These are phyloP conservation scores for Zaprionus davidi DNA, from an alignment of 1,140 invertebrate species.

Conservation along the genomic window DNA sequence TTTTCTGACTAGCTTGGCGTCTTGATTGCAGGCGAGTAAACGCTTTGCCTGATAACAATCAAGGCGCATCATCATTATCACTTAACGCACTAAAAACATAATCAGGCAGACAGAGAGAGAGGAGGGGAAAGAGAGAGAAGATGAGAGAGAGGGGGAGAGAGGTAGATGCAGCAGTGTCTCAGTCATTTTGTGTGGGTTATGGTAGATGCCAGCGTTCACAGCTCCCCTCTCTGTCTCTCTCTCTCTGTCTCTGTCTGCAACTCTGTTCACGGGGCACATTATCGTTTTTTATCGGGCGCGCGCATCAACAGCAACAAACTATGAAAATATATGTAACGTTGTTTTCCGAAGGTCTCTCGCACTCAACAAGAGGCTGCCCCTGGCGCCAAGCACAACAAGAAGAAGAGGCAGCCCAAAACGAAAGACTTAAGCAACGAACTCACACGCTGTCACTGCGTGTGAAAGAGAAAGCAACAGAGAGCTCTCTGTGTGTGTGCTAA, in stretches of 20 bases:
- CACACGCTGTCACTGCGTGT: constrained; percentile 56
- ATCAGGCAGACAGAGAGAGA: constrained; percentile 47
- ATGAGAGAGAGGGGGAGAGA: not conserved
- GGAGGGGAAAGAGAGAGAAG: not conserved
- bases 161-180: not conserved
- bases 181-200: constrained; percentile 42
- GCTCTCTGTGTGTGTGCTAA: constrained; percentile 10
- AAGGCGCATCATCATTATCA: constrained; percentile 82
- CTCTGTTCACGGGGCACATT: constrained; percentile 44
- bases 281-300: constrained; percentile 62
- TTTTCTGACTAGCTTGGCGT: constrained; percentile 54
- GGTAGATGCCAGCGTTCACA: constrained; percentile 17
- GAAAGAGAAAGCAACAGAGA: constrained; percentile 41
- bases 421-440: constrained; percentile 78
- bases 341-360: constrained; percentile 44
- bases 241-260: constrained; percentile 18
- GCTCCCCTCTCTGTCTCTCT: not conserved
- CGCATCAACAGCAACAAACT: constrained; percentile 79
- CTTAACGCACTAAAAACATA: constrained; percentile 83
- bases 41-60: constrained; percentile 74
- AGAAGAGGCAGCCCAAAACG: constrained; percentile 37
- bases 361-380: constrained; percentile 20
- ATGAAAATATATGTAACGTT: constrained; percentile 78
- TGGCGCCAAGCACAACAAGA: constrained; percentile 61
- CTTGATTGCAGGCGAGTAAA: constrained; percentile 63